These are phyloP conservation scores for Riptortus pedestris DNA, from an alignment of 1,140 invertebrate species.

Conservation along the genomic window DNA sequence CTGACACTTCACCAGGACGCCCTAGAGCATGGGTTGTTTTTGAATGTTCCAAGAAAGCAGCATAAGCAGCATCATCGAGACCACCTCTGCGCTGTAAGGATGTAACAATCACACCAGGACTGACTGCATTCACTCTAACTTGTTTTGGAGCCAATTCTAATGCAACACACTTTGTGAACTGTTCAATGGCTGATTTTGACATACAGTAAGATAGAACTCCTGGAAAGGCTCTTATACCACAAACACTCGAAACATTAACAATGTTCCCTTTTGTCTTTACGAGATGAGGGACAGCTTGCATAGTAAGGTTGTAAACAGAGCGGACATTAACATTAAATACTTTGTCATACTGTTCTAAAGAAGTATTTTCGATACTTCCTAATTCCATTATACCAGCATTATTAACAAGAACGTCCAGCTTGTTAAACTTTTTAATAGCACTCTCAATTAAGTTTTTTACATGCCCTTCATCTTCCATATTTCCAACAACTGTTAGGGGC, in stretches of 20 bases:
- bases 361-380: slow-evolving; percentile 63
- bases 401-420: slow-evolving; percentile 70
- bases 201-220: slow-evolving; percentile 51
- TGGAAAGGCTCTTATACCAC: slow-evolving; percentile 66
- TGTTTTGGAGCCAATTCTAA: slow-evolving; percentile 39
- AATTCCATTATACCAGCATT: slow-evolving; percentile 72
- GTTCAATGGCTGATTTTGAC: slow-evolving; percentile 53
- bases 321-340: slow-evolving; percentile 44
- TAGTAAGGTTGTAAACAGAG: slow-evolving; percentile 42
- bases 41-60: slow-evolving; percentile 40
- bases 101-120: slow-evolving; percentile 52
- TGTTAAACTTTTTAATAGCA: slow-evolving; percentile 56
- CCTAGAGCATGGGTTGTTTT: slow-evolving; percentile 42
- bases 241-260: slow-evolving; percentile 51
- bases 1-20: slow-evolving; percentile 36
- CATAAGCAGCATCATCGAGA: slow-evolving; percentile 45
- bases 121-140: slow-evolving; percentile 39
- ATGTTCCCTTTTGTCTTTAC: slow-evolving; percentile 40
- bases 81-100: slow-evolving; percentile 47
- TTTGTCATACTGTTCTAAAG: slow-evolving; percentile 42
- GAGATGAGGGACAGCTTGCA: slow-evolving; percentile 43
- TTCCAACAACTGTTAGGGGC: background rate
- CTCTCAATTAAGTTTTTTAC: slow-evolving; percentile 56
- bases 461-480: slow-evolving; percentile 58
- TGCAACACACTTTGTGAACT: slow-evolving; percentile 50